These are phyloP conservation scores for Crossaster papposus DNA, from an alignment of 53 echinoderm and acorn worm species.

Conservation along the genomic window DNA sequence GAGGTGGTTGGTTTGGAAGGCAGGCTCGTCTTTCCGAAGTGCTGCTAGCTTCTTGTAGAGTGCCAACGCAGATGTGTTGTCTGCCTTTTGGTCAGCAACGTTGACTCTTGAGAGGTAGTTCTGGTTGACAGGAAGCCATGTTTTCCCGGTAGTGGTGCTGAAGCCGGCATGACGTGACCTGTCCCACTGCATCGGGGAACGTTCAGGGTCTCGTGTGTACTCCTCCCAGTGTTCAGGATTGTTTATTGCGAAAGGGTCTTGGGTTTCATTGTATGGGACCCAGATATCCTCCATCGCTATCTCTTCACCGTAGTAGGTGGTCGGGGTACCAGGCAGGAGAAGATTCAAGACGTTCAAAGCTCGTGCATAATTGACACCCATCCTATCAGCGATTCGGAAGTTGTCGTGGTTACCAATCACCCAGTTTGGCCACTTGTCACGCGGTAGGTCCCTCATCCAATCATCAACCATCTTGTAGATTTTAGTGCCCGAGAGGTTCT, in stretches of 20 bases:
- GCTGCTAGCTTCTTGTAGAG: slow-evolving; percentile 72
- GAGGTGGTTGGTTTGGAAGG: slow-evolving; percentile 54
- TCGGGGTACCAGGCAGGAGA: slow-evolving; percentile 87
- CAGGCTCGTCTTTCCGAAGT: slow-evolving; percentile 63
- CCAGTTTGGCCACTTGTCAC: slow-evolving; percentile 87
- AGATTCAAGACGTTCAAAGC: slow-evolving; percentile 79
- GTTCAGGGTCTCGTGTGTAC: slow-evolving; percentile 82
- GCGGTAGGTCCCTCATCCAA: slow-evolving; percentile 63
- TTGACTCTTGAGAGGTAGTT: slow-evolving; percentile 71
- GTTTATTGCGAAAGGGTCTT: slow-evolving; percentile 81
- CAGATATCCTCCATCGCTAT: slow-evolving; percentile 86
- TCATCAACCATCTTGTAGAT: slow-evolving; percentile 60
- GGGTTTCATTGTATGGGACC: slow-evolving; percentile 70
- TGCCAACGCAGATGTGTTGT: slow-evolving; percentile 64
- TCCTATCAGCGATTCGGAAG: slow-evolving; percentile 64
- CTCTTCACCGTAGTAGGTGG: slow-evolving; percentile 80
- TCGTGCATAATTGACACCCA: slow-evolving; percentile 67
- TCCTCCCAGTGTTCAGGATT: slow-evolving; percentile 82
- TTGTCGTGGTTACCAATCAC: slow-evolving; percentile 93
- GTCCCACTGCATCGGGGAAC: slow-evolving; percentile 95
- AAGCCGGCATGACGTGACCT: slow-evolving; percentile 69
- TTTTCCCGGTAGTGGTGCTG: slow-evolving; percentile 62
- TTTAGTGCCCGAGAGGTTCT: slow-evolving; percentile 67
- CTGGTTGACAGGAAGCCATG: slow-evolving; percentile 83
- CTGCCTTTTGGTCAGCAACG: slow-evolving; percentile 64